Conservation (phyloP, 2,113 vertebrate genomes). For the Bagarius yarrelli region DNA sequence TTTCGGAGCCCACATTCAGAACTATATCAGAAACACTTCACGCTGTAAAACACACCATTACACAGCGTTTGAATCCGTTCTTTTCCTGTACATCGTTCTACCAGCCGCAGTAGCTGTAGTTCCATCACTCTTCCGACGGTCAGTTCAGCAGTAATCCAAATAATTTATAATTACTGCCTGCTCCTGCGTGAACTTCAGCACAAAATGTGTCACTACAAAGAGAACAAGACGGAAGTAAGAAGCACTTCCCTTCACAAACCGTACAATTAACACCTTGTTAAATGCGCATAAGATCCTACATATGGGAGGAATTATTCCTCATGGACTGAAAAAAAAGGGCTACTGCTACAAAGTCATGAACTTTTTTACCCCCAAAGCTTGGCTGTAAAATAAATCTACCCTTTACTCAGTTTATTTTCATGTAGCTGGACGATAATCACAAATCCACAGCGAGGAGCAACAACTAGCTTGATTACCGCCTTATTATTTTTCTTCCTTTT, state of each 20-base stretch:
- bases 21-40: not conserved
- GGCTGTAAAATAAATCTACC: not conserved
- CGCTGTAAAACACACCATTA: not conserved
- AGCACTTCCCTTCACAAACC: constrained; percentile 49
- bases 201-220: constrained; percentile 46
- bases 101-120: not conserved
- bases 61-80: not conserved
- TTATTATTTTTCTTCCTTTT: constrained; percentile 30
- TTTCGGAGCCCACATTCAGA: not conserved
- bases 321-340: constrained; percentile 17
- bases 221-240: constrained; percentile 32
- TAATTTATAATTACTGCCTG: constrained; percentile 35
- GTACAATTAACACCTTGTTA: constrained; percentile 63
- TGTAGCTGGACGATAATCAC: not conserved
- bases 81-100: not conserved
- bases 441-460: not conserved
- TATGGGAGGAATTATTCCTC: constrained; percentile 52
- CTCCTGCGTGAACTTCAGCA: constrained; percentile 41
- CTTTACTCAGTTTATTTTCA: not conserved
- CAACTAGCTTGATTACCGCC: not conserved
- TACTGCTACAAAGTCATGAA: not conserved
- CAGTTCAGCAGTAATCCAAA: constrained; percentile 31
- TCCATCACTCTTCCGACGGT: not conserved
- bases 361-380: not conserved
- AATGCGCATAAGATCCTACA: constrained; percentile 49